These are phyloP conservation scores for Ceratina calcarata DNA, from an alignment of 1,140 invertebrate species.

Conservation along the genomic window DNA sequence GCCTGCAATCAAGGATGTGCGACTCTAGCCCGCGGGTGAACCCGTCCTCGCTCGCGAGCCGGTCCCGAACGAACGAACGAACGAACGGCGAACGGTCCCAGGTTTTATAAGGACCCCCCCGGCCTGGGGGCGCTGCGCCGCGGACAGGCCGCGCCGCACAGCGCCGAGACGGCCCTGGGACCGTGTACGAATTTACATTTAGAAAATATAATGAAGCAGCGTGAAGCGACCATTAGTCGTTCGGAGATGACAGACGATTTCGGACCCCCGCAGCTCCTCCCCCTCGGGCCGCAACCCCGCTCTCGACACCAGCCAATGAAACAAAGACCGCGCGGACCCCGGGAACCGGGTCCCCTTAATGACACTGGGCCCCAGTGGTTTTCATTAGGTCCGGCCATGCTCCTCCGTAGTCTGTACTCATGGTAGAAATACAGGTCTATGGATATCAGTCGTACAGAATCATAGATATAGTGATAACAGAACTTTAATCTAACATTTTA, in stretches of 20 bases:
- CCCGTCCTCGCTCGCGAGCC: slow-evolving; percentile 42
- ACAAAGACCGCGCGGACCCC: slow-evolving; percentile 69
- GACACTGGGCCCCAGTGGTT: slow-evolving; percentile 70
- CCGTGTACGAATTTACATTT: slow-evolving; percentile 81
- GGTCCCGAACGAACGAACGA: slow-evolving; percentile 29
- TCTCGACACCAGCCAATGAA: slow-evolving; percentile 69
- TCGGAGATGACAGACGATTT: slow-evolving; percentile 80
- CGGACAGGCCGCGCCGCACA: slow-evolving; percentile 27
- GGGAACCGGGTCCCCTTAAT: slow-evolving; percentile 63
- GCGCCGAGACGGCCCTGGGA: slow-evolving; percentile 62
- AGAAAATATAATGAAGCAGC: slow-evolving; percentile 81
- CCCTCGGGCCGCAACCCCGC: slow-evolving; percentile 35
- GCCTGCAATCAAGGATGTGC: slow-evolving; percentile 78
- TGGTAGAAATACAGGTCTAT: neutral
- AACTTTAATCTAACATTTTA: too few species aligned
- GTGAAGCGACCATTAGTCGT: slow-evolving; percentile 80
- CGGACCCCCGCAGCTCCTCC: slow-evolving; percentile 78
- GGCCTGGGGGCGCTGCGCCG: slow-evolving; percentile 59
- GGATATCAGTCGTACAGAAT: too few species aligned
- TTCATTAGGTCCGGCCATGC: slow-evolving; percentile 60
- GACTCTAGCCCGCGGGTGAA: slow-evolving; percentile 72
- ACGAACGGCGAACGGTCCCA: slow-evolving; percentile 47
- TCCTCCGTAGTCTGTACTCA: too few species aligned
- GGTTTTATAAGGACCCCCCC: slow-evolving; percentile 74
- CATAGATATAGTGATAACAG: too few species aligned